A percentile compares a stretch with the other conserved stretches of the same genome.
Evolutionary conservation across 2,113 vertebrate genomes (phyloP).

Genomic region (Cyprinus carpio): DNA sequence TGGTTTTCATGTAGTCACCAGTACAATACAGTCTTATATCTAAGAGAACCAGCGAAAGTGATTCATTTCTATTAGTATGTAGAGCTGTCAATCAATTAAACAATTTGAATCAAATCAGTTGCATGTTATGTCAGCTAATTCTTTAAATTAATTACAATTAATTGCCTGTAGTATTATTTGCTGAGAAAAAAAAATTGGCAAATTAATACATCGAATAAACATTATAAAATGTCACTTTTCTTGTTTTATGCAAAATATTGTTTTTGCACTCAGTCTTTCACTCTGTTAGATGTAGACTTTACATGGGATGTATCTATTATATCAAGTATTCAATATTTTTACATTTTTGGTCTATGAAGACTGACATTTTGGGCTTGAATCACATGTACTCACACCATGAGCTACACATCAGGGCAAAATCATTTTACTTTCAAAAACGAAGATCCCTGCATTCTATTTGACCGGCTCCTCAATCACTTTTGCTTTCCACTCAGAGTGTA

Average conservation of each 20-base stretch:
- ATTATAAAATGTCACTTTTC: background rate
- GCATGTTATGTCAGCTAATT: background rate
- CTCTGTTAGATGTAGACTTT: background rate
- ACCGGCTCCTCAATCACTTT: too few species aligned
- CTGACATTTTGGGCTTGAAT: background rate
- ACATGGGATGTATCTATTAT: background rate
- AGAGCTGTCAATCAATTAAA: background rate
- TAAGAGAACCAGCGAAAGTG: background rate
- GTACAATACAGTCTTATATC: conserved; percentile 32
- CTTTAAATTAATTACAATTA: too few species aligned
- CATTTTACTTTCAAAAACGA: background rate
- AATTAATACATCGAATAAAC: background rate
- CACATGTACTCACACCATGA: background rate
- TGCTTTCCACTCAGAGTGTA: too few species aligned
- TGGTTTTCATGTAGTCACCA: too few species aligned
- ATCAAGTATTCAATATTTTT: too few species aligned
- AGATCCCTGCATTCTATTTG: too few species aligned
- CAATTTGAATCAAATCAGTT: background rate
- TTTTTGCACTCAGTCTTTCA: background rate
- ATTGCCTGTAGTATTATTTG: background rate
- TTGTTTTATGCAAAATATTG: too few species aligned
- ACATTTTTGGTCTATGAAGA: too few species aligned
- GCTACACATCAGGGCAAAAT: background rate
- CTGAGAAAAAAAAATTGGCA: too few species aligned
- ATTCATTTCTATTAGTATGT: background rate